Percentiles rank a stretch among this genome's conserved stretches.
Evolutionary conservation across 2,797 vertebrate species (phyloP).

Genomic region (Yasuhikotakia modesta): DNA sequence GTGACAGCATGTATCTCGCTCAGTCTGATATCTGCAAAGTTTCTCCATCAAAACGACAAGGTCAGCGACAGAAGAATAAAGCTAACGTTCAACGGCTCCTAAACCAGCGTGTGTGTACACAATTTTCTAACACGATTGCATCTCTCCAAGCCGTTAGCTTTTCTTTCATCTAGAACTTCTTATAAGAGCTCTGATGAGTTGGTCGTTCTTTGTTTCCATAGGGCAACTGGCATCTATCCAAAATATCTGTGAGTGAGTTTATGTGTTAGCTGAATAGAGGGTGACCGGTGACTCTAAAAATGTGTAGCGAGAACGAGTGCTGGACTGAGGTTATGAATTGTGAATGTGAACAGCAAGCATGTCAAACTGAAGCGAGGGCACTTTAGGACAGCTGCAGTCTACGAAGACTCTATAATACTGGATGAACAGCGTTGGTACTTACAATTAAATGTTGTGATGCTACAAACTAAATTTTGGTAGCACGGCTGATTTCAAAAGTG

Average conservation of each 20-base stretch:
- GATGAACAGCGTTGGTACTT: not conserved
- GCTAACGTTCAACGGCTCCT: not conserved
- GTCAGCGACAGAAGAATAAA: slow-evolving; percentile 25
- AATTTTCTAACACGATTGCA: slow-evolving; percentile 44
- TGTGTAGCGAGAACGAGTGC: slow-evolving; percentile 45
- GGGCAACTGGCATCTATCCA: slow-evolving; percentile 22
- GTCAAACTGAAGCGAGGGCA: slow-evolving; percentile 66
- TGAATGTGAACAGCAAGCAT: slow-evolving; percentile 66
- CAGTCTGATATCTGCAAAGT: slow-evolving; percentile 17
- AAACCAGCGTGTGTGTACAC: slow-evolving; percentile 6
- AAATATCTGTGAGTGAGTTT: slow-evolving; percentile 7
- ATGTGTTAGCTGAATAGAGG: slow-evolving; percentile 18
- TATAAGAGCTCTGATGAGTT: slow-evolving; percentile 31
- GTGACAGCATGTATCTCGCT: not conserved
- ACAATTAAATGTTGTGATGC: not conserved
- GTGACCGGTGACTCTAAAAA: slow-evolving; percentile 17
- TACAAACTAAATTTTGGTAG: not conserved
- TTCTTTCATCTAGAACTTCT: slow-evolving; percentile 3
- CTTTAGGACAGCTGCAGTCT: slow-evolving; percentile 47
- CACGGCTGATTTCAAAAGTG: too few relatives aligned
- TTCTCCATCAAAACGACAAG: slow-evolving; percentile 31
- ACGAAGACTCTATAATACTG: slow-evolving; percentile 5
- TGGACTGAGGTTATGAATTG: slow-evolving; percentile 56
- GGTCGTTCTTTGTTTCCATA: slow-evolving; percentile 1
- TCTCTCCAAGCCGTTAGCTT: slow-evolving; percentile 53